These are phyloP conservation scores for Diphyllodes magnificus DNA, from an alignment of 2,113 vertebrate species.

Conservation along the genomic window DNA sequence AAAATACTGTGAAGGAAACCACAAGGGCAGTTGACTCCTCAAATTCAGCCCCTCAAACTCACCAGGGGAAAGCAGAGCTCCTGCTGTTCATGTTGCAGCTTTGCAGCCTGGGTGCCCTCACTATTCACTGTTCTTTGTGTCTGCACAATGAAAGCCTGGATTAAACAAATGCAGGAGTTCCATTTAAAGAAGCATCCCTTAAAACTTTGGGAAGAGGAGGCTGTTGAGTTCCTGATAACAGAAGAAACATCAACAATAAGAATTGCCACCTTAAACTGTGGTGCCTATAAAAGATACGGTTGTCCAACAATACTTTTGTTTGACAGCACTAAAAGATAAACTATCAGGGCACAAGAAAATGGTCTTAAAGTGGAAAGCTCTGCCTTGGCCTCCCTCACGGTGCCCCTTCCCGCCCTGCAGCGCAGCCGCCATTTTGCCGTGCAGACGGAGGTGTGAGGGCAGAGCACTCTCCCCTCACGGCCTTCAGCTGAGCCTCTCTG, in stretches of 20 bases:
- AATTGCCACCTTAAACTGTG: too few species aligned
- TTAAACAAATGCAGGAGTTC: not conserved
- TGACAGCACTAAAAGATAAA: too few species aligned
- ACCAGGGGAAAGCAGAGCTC: not conserved
- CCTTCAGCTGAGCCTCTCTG: not conserved
- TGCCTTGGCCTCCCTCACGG: not conserved
- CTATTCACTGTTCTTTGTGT: not conserved
- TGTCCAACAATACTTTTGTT: too few species aligned
- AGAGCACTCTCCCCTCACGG: fast-evolving
- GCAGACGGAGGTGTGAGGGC: not conserved
- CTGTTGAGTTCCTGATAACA: too few species aligned
- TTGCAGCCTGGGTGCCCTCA: not conserved
- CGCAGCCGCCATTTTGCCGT: not conserved
- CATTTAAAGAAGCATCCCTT: not conserved
- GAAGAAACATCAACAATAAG: too few species aligned
- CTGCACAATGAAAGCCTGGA: not conserved
- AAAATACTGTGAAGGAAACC: not conserved
- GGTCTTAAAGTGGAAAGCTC: not conserved
- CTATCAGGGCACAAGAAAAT: too few species aligned
- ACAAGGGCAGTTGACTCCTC: too few species aligned
- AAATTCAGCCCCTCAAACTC: not conserved
- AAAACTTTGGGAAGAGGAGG: too few species aligned
- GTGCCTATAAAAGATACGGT: too few species aligned
- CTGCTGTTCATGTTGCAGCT: not conserved
- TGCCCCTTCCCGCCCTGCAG: not conserved